These are phyloP conservation scores for Caenorhabditis macrosperma DNA, from an alignment of 2,888 invertebrate genomes.

Conservation along the genomic window DNA sequence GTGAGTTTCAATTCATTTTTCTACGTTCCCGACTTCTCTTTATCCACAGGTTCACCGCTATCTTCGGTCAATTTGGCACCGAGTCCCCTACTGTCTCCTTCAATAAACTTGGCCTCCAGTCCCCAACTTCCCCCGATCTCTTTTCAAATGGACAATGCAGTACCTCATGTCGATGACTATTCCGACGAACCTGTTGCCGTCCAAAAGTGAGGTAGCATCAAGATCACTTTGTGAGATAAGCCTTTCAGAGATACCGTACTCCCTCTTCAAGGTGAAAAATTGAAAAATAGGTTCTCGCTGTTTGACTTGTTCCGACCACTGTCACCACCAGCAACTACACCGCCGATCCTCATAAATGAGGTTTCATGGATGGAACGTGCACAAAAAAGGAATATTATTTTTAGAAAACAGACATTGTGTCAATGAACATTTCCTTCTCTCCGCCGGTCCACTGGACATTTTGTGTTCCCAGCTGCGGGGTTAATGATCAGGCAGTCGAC, in stretches of 20 bases:
- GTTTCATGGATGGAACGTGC: too few species aligned
- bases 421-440: slow-evolving; percentile 51
- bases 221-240: background rate
- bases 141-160: slow-evolving; percentile 37
- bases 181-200: slow-evolving; percentile 19
- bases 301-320: slow-evolving; percentile 63
- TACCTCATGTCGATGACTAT: slow-evolving; percentile 36
- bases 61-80: too few species aligned
- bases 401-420: slow-evolving; percentile 30
- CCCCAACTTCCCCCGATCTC: slow-evolving; percentile 32
- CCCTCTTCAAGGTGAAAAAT: slow-evolving; percentile 30
- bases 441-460: slow-evolving; percentile 73
- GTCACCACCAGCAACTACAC: slow-evolving; percentile 20
- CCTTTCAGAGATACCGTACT: slow-evolving; percentile 47
- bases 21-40: background rate
- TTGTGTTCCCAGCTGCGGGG: slow-evolving; percentile 70
- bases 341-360: slow-evolving; percentile 33
- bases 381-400: background rate
- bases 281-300: slow-evolving; percentile 41
- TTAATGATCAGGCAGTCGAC: slow-evolving; percentile 73
- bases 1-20: slow-evolving; percentile 16
- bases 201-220: slow-evolving; percentile 29
- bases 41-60: slow-evolving; percentile 7
- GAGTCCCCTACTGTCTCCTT: too few species aligned
- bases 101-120: too few species aligned